Percentiles rank a stretch among this genome's conserved stretches.
Evolutionary conservation across 2,888 invertebrate species (phyloP).

Genomic region (Chrysotoxum bicinctum): DNA sequence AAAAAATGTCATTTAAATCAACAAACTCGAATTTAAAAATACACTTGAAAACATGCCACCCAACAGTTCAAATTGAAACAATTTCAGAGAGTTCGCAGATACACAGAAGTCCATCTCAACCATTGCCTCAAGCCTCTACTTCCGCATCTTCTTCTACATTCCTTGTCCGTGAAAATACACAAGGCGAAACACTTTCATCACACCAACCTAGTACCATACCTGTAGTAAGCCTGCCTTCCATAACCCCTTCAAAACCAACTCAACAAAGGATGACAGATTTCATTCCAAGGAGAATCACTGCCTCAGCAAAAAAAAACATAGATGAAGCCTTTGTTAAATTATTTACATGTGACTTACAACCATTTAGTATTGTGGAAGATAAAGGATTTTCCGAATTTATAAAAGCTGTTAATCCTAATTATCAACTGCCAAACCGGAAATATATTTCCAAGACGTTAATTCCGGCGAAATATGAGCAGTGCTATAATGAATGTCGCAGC

Average conservation of each 20-base stretch:
- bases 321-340: neutral
- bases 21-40: no score
- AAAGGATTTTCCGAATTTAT: constrained; percentile 25
- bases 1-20: no score
- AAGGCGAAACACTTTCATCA: no score
- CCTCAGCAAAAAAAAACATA: neutral
- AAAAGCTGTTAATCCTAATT: constrained; percentile 26
- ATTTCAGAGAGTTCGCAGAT: no score
- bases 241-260: neutral
- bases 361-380: neutral
- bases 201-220: no score
- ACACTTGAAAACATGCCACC: no score
- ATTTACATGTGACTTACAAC: neutral
- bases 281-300: neutral
- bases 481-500: neutral
- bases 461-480: constrained; percentile 14
- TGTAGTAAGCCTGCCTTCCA: neutral
- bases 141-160: no score
- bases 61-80: no score
- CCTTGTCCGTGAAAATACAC: no score
- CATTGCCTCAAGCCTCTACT: no score
- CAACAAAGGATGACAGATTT: neutral
- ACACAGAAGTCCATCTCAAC: no score
- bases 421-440: constrained; percentile 20
- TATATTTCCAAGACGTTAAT: neutral